A percentile compares a stretch with the other conserved stretches of the same genome.
Evolutionary conservation across 2,113 vertebrate genomes (phyloP).

Genomic region (Mobula hypostoma): DNA sequence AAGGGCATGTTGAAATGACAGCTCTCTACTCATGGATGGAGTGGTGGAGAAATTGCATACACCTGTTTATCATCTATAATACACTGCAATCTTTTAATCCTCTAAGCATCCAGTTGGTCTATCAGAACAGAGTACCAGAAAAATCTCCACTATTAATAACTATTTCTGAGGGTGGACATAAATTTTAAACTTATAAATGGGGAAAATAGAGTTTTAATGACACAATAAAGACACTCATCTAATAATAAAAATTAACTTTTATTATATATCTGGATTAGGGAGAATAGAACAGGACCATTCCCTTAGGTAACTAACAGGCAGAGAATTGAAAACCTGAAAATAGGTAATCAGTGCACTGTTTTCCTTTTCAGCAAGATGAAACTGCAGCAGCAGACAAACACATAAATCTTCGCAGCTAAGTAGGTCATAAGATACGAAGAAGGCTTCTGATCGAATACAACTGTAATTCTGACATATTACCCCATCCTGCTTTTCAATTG

Average conservation of each 20-base stretch:
- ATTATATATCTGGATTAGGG: background rate
- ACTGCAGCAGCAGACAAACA: slow-evolving; percentile 44
- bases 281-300: background rate
- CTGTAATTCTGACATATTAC: slow-evolving; percentile 40
- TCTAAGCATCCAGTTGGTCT: background rate
- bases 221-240: background rate
- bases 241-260: background rate
- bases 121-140: background rate
- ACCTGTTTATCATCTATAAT: background rate
- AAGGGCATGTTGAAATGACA: background rate
- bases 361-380: slow-evolving; percentile 47
- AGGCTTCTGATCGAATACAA: slow-evolving; percentile 44
- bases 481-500: slow-evolving; percentile 38
- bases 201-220: background rate
- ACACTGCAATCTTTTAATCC: background rate
- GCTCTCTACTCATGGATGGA: background rate
- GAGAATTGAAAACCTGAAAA: slow-evolving; percentile 43
- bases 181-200: background rate
- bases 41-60: too few species aligned
- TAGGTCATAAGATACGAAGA: slow-evolving; percentile 47
- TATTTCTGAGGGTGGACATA: background rate
- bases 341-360: slow-evolving; percentile 43
- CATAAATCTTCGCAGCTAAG: slow-evolving; percentile 49
- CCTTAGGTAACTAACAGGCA: slow-evolving; percentile 42
- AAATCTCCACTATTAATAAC: background rate